phyloP scores from a whole-genome alignment of 2,797 vertebrate species.

The Syndactyla subalaris region DNA sequence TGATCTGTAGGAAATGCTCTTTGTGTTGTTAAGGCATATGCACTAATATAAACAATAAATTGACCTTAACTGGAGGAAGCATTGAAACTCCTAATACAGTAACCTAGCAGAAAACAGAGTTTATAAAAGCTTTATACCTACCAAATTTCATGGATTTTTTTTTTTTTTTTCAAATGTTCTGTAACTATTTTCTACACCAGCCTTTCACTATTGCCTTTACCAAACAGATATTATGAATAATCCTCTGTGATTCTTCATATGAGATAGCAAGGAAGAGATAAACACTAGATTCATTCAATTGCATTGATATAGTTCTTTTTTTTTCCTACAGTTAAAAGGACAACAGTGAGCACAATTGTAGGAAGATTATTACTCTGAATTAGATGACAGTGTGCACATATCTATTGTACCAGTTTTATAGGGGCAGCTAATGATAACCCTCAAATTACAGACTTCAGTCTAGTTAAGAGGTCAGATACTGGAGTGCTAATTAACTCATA shows the following conservation, averaged over 20 bases:
- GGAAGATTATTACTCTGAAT: background rate
- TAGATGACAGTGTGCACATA: background rate
- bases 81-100: constrained; percentile 11
- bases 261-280: background rate
- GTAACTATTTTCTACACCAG: background rate
- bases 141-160: constrained; percentile 7
- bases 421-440: background rate
- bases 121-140: background rate
- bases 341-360: background rate
- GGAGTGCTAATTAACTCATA: background rate
- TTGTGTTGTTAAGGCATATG: constrained; percentile 28
- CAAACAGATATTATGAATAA: background rate
- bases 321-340: background rate
- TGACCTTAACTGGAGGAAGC: constrained; percentile 44
- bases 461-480: background rate
- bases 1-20: constrained; percentile 48
- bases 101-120: background rate
- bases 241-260: background rate
- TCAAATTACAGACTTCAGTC: background rate
- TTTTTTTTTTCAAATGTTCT: background rate
- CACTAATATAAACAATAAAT: constrained; percentile 47
- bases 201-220: background rate
- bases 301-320: background rate
- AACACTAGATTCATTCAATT: background rate
- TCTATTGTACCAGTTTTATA: background rate